Percentiles rank a stretch among this genome's conserved stretches.
Conservation (phyloP, 2,113 vertebrate genomes). For the Petrocephalus microphthalmus region DNA sequence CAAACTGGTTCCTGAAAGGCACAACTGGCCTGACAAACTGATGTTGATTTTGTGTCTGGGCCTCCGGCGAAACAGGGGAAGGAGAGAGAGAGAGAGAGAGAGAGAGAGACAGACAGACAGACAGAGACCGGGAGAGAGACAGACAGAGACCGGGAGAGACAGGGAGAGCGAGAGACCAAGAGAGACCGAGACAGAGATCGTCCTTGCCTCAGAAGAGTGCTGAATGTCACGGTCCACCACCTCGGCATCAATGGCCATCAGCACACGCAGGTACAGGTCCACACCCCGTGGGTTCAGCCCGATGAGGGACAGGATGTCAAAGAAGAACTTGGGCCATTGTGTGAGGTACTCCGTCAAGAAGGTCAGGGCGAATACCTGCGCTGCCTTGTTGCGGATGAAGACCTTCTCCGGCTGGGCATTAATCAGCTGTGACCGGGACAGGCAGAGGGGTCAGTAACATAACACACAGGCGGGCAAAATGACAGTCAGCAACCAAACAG, state of each 20-base stretch:
- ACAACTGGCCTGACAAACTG: neutral
- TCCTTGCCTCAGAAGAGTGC: conserved; percentile 79
- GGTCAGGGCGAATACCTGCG: conserved; percentile 92
- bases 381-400: conserved; percentile 96
- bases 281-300: conserved; percentile 85
- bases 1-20: neutral
- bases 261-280: conserved; percentile 87
- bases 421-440: conserved; percentile 66
- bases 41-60: neutral
- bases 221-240: conserved; percentile 90
- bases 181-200: neutral
- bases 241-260: conserved; percentile 95
- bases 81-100: neutral
- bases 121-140: neutral
- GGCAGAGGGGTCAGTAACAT: neutral
- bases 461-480: neutral
- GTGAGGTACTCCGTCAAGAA: conserved; percentile 92
- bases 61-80: neutral
- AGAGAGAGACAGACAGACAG: neutral
- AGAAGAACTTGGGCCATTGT: conserved; percentile 97
- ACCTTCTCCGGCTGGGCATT: conserved; percentile 83
- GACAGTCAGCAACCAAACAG: neutral
- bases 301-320: conserved; percentile 85
- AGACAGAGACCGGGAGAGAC: too few species aligned
- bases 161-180: neutral